Percentiles rank a stretch among this genome's conserved stretches.
phyloP scores from a whole-genome alignment of 2,888 invertebrate genomes.

The Volucella zonaria region DNA sequence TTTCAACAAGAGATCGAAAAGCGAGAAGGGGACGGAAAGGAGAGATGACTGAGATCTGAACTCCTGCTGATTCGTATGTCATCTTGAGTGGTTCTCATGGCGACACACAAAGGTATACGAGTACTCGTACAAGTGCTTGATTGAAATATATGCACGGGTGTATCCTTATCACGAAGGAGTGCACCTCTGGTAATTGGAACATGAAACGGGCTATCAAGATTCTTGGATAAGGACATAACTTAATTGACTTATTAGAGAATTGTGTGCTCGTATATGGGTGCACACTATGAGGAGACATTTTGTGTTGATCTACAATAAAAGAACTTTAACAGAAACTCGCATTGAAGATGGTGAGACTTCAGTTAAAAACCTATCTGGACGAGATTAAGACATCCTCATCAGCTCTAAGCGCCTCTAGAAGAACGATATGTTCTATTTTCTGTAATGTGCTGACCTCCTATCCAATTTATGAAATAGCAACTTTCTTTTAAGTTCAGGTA shows the following conservation, averaged over 20 bases:
- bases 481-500: too few species aligned
- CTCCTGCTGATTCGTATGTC: conserved; percentile 53
- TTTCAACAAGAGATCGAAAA: conserved; percentile 25
- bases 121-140: conserved; percentile 45
- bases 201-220: conserved; percentile 20
- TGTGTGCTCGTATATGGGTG: too few species aligned
- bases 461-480: too few species aligned
- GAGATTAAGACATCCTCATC: too few species aligned
- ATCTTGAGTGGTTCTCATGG: conserved; percentile 60
- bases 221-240: conserved; percentile 6
- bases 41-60: conserved; percentile 41
- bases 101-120: conserved; percentile 31
- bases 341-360: too few species aligned
- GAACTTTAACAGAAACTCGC: too few species aligned
- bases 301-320: too few species aligned
- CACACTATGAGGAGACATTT: too few species aligned
- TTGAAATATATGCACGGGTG: conserved; percentile 9
- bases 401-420: too few species aligned
- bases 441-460: too few species aligned
- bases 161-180: conserved; percentile 25
- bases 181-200: conserved; percentile 36
- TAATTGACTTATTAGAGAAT: conserved; percentile 3
- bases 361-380: too few species aligned
- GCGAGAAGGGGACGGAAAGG: not conserved
- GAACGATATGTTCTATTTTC: too few species aligned